A percentile compares a stretch with the other conserved stretches of the same genome.
Evolutionary conservation across 2,888 invertebrate species (phyloP).

Genomic region (Spodoptera littoralis): DNA sequence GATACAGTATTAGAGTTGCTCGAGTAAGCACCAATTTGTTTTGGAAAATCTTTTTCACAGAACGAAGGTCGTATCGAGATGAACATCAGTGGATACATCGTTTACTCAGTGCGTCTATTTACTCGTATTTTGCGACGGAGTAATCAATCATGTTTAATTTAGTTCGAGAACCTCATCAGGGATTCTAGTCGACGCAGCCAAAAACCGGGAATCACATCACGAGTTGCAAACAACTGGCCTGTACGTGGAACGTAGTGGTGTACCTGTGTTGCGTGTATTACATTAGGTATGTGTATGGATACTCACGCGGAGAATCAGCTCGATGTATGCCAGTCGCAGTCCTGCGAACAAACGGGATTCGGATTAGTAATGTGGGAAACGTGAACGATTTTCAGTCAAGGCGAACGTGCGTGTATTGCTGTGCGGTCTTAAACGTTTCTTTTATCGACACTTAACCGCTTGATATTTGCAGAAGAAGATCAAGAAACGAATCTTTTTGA

Average conservation of each 20-base stretch:
- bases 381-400: constrained; percentile 32
- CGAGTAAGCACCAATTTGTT: background rate
- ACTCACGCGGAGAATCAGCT: constrained; percentile 64
- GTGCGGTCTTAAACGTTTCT: constrained; percentile 3
- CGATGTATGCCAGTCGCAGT: constrained; percentile 48
- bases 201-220: constrained; percentile 60
- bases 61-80: constrained; percentile 5
- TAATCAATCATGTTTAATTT: constrained; percentile 59
- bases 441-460: constrained; percentile 28
- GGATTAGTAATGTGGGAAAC: constrained; percentile 39
- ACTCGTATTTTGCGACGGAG: constrained; percentile 24
- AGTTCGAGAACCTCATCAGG: constrained; percentile 55
- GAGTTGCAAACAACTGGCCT: constrained; percentile 55
- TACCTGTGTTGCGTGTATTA: constrained; percentile 20
- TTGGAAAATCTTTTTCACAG: background rate
- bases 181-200: constrained; percentile 53
- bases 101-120: constrained; percentile 9
- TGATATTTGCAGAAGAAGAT: constrained; percentile 32
- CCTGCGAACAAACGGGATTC: constrained; percentile 63
- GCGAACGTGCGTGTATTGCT: constrained; percentile 27
- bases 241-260: constrained; percentile 18
- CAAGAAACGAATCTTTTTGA: constrained; percentile 16
- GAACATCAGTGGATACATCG: constrained; percentile 13
- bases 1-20: background rate
- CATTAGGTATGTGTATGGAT: constrained; percentile 31